phyloP scores from a whole-genome alignment of 2,888 invertebrate species.

The Harmothoe impar region DNA sequence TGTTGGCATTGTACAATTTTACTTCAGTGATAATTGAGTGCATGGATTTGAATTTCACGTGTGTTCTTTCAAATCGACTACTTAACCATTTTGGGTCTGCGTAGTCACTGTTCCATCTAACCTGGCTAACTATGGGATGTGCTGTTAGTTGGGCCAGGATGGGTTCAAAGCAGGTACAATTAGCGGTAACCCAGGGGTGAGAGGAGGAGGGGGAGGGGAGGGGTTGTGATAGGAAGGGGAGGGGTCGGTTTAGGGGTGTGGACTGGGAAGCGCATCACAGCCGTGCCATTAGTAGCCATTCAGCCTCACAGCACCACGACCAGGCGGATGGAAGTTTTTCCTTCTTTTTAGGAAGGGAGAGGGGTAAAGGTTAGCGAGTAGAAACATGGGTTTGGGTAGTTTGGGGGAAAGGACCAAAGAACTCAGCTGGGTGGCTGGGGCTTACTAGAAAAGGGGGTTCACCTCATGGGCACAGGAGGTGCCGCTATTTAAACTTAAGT shows the following conservation, averaged over 20 bases:
- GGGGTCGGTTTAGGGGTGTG: not conserved
- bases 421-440: too few species aligned
- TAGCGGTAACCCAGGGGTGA: not conserved
- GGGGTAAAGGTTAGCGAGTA: not conserved
- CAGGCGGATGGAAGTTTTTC: not conserved
- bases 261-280: not conserved
- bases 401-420: too few species aligned
- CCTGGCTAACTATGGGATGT: not conserved
- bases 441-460: too few species aligned
- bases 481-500: too few species aligned
- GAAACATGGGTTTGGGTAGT: too few species aligned
- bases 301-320: not conserved
- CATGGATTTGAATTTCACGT: too few species aligned
- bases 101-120: too few species aligned
- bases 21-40: too few species aligned
- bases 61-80: too few species aligned
- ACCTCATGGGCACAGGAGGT: too few species aligned
- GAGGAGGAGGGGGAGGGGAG: not conserved
- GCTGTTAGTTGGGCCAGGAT: not conserved
- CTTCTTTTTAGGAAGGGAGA: not conserved
- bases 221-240: not conserved
- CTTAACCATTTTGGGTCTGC: too few species aligned
- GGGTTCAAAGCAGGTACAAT: not conserved
- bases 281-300: slow-evolving; percentile 23
- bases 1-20: too few species aligned